Percentiles rank a stretch among this genome's conserved stretches.
These are phyloP conservation scores for Stenodema calcarata DNA, from an alignment of 2,888 invertebrate genomes.

Conservation along the genomic window DNA sequence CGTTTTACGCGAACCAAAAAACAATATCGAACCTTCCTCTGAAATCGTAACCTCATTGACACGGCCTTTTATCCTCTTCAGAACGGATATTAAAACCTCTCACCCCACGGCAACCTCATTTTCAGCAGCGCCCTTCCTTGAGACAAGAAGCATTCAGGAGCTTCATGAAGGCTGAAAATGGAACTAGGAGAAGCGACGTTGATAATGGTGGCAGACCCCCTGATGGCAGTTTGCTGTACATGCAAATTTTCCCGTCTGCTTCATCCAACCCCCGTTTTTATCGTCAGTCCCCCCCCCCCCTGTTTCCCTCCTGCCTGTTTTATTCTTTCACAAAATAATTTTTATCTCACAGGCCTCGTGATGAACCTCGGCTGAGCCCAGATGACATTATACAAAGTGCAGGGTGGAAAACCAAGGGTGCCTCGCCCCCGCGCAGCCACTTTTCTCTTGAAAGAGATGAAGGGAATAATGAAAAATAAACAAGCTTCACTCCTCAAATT, in stretches of 20 bases:
- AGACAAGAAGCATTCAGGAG: neutral
- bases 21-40: neutral
- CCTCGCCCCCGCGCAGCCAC: neutral
- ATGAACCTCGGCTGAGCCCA: constrained; percentile 10
- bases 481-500: constrained; percentile 42
- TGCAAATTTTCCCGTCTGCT: constrained; percentile 32
- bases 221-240: constrained; percentile 45
- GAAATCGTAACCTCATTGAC: constrained; percentile 37
- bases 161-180: constrained; percentile 21
- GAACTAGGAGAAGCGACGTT: neutral
- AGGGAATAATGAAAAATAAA: constrained; percentile 41
- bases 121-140: neutral
- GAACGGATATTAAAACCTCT: constrained; percentile 43
- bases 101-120: constrained; percentile 13
- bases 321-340: constrained; percentile 4
- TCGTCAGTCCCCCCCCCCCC: neutral
- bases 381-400: constrained; percentile 41
- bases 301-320: neutral
- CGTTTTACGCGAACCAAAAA: neutral
- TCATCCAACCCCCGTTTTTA: neutral
- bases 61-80: neutral
- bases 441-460: constrained; percentile 8
- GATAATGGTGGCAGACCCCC: neutral
- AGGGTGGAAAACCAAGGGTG: constrained; percentile 7
- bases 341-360: constrained; percentile 17